Evolutionary conservation across 2,888 invertebrate species (phyloP), one percentile per base, ranked within the genome.

Genomic region (Phytoseiulus persimilis): DNA sequence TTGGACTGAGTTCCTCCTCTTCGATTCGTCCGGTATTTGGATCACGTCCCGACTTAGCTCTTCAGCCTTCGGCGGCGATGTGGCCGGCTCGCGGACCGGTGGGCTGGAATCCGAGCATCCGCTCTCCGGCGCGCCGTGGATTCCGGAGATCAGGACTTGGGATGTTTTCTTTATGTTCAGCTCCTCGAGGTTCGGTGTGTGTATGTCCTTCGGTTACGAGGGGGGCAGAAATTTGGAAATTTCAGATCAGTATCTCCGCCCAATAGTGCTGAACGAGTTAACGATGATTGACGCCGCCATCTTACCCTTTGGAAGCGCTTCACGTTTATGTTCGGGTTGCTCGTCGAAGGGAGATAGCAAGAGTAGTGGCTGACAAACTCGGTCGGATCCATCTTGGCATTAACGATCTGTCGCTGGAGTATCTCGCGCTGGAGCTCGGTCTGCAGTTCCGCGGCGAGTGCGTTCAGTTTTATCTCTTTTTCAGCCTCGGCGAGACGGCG

Each of bases 401-500:
- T 33, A 87, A n/a, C 87, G 45, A 87, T 32, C 45, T 87, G 87
- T n/a, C 87, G 32, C n/a, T 87, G 87, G n/a, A 87, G 32, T 39
- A 87, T 87, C 18, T 87, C 87, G n/a, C 87, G 32, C n/a, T 87
- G 87, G 32, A 87, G 45, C 32, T 87, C 87, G 45, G 32, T 45
- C 31, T 33, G 87, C 33, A 87, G 45, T 6, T 31, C 45, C 11
- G n/a, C n/a, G 87, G 87, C 87, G 14, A 87, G 32, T 31, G 32
- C 87, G 45, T 33, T 87, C 39, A 87, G 33, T n/a, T 32, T 33
- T 5, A 32, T 87, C 14, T 87, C 87, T 31, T 87, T 87, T 87
- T 87, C 87, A n/a, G 87, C 87, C 87, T 87, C 87, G 32, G 87
- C 87, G 18, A 87, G 32, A 32, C 87, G 87, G 32, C 87, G 87